These are phyloP conservation scores for Uropsilus gracilis DNA, from an alignment of 2,113 vertebrate species.

Conservation along the genomic window DNA sequence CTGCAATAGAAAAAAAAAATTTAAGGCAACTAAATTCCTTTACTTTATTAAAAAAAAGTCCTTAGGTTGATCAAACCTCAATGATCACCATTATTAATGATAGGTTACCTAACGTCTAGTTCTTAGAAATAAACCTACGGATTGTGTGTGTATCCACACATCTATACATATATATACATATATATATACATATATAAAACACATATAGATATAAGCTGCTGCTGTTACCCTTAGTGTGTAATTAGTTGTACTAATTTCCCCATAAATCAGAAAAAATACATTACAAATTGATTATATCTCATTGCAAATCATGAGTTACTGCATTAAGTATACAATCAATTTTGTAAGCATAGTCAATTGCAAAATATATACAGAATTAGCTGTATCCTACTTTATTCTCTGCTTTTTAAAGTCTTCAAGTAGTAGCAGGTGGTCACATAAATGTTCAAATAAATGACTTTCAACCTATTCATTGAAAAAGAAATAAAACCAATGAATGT, in stretches of 20 bases:
- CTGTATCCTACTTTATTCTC: background rate
- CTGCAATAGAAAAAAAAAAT: too few relatives aligned
- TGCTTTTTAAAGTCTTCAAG: background rate
- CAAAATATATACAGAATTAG: background rate
- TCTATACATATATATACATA: too few relatives aligned
- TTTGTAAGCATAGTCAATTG: slow-evolving; percentile 3
- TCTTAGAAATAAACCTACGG: background rate
- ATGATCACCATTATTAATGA: background rate
- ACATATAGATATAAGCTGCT: background rate
- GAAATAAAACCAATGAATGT: background rate
- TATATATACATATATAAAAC: too few relatives aligned
- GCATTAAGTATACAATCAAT: background rate
- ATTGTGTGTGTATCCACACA: too few relatives aligned
- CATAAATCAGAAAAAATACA: background rate
- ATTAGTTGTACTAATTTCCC: background rate
- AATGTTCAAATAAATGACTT: background rate
- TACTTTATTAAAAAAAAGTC: background rate
- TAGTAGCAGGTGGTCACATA: background rate
- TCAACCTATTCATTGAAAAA: background rate
- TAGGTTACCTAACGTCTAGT: background rate
- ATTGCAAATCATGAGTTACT: background rate
- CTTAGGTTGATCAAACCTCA: background rate
- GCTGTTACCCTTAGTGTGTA: background rate
- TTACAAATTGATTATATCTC: background rate
- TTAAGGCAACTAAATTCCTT: background rate